Evolutionary conservation across 2,113 vertebrate species (phyloP), one percentile per base, ranked within the genome.

Genomic region (Microtus montanus): DNA sequence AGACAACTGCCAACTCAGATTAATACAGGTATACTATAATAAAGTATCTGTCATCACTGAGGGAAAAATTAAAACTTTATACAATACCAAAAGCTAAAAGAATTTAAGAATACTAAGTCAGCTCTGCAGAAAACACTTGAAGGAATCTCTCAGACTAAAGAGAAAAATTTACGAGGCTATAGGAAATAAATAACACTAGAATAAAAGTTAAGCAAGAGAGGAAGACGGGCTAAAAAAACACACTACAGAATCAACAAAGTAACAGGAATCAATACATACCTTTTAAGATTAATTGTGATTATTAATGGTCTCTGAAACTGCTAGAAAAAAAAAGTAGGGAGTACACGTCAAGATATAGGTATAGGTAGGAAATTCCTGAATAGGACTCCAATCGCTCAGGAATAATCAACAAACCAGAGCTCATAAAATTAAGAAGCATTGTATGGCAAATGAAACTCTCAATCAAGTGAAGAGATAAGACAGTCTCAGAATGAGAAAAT

Each of bases 321-420:
- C 80, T 84, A 84, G 80, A 84, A 84, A 84, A 84, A 84, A 84
- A 84, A 84, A 84, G 82, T 84, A 84, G 82, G 82, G 58, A 84
- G 58, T 41, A 84, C 58, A 84, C 17, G 82, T 84, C 82, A 84
- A 84, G 82, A 84, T 64, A 64, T 61, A 84, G 24, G n/a, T 30
- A 83, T 63, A 14, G 15, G 38, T 63, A 83, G 61, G 80, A 83
- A 41, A n/a, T 64, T 84, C 28, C 58, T 84, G 82, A 84, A 44
- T 33, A 84, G 82, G 82, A 84, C 82, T 84, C 82, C 82, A 64
- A 28, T 64, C 2, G 26, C 58, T 84, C 38, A 64, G 38, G 58
- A 84, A 44, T 84, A 44, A 64, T 30, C 38, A 84, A 84, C 26
- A 84, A 84, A 64, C n/a, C 58, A 44, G 82, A 84, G 38, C 58